These are phyloP conservation scores for Agelaius tricolor DNA, from an alignment of 2,113 vertebrate genomes.

Conservation along the genomic window DNA sequence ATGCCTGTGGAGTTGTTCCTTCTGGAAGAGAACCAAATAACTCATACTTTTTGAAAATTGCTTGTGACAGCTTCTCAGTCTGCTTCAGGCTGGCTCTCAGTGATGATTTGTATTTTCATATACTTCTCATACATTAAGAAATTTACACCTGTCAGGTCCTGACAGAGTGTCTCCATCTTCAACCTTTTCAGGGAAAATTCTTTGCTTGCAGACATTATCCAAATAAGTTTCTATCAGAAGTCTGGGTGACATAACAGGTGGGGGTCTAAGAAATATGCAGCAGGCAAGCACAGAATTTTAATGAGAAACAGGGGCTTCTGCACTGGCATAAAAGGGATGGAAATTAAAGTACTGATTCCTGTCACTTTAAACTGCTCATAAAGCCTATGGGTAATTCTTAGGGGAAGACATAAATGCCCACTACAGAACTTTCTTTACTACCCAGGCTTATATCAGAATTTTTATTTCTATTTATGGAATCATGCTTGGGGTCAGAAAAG, in stretches of 20 bases:
- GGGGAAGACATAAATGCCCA: neutral
- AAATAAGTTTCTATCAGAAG: constrained; percentile 76
- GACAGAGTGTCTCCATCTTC: constrained; percentile 71
- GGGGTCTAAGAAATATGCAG: constrained; percentile 60
- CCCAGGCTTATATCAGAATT: neutral
- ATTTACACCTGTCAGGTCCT: constrained; percentile 77
- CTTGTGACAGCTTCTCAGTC: constrained; percentile 76
- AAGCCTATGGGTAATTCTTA: constrained; percentile 32
- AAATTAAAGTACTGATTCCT: constrained; percentile 38
- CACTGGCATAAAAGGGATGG: neutral
- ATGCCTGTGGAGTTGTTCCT: constrained; percentile 68
- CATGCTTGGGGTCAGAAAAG: neutral
- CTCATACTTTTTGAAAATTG: constrained; percentile 79
- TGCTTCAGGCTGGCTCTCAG: constrained; percentile 69
- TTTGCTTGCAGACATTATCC: constrained; percentile 76
- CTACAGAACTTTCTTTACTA: constrained; percentile 26
- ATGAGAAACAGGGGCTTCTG: constrained; percentile 16
- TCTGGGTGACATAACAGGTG: constrained; percentile 65
- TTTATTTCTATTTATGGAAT: constrained; percentile 13
- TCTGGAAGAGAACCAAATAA: constrained; percentile 74
- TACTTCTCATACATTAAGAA: constrained; percentile 75
- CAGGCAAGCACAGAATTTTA: constrained; percentile 53
- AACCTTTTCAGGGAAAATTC: constrained; percentile 51
- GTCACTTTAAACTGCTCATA: constrained; percentile 39
- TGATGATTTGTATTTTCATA: constrained; percentile 77